phyloP scores from a whole-genome alignment of 2,113 vertebrate species.

The Lagopus muta region DNA sequence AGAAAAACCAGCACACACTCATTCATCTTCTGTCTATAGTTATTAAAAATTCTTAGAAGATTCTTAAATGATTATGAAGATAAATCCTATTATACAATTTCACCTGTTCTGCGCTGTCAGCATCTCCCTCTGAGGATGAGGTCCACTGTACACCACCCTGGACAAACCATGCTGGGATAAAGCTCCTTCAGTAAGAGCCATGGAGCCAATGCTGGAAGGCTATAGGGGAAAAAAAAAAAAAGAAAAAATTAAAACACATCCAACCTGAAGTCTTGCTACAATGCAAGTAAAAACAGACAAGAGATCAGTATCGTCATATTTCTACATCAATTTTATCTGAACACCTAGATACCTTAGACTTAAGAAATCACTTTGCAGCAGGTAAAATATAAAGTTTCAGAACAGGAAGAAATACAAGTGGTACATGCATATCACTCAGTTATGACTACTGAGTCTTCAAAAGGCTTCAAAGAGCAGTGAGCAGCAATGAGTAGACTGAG shows the following conservation, averaged over 20 bases:
- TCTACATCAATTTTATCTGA: not conserved
- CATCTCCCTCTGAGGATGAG: constrained; percentile 95
- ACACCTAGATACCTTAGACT: not conserved
- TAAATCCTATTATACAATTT: not conserved
- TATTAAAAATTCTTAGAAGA: not conserved
- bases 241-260: not conserved
- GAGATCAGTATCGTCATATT: not conserved
- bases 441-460: not conserved
- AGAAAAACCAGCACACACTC: not conserved
- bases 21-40: not conserved
- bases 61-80: not conserved
- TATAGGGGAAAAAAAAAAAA: constrained; percentile 62
- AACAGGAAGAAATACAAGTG: not conserved
- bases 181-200: constrained; percentile 95
- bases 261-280: not conserved
- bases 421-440: not conserved
- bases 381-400: not conserved
- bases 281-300: not conserved
- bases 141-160: constrained; percentile 94
- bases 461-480: not conserved
- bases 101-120: constrained; percentile 98
- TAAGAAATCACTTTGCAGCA: not conserved
- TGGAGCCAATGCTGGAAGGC: constrained; percentile 95
- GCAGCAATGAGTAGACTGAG: not conserved
- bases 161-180: constrained; percentile 94